Evolutionary conservation across 2,888 invertebrate genomes (phyloP).

Genomic region (Sicus ferrugineus): DNA sequence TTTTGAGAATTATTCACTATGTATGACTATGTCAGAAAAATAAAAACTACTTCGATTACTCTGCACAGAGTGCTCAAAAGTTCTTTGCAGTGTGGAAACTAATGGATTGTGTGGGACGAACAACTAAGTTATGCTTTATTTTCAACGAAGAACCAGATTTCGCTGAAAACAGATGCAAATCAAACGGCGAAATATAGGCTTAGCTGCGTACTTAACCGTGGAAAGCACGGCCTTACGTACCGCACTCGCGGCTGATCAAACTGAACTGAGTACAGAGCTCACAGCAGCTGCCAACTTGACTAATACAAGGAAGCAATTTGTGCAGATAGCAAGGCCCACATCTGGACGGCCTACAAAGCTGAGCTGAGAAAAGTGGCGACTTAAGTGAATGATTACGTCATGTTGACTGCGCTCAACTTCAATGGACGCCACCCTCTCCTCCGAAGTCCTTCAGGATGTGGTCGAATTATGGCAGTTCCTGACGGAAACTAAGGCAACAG

Average conservation of each 20-base stretch:
- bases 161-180: background rate
- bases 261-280: background rate
- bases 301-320: conserved; percentile 7
- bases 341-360: conserved; percentile 4
- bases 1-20: conserved; percentile 15
- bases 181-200: background rate
- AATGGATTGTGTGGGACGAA: conserved; percentile 3
- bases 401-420: background rate
- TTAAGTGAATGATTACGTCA: conserved; percentile 26
- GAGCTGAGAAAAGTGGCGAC: background rate
- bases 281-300: conserved; percentile 20
- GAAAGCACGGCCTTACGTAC: background rate
- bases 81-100: background rate
- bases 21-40: conserved; percentile 12
- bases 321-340: conserved; percentile 11
- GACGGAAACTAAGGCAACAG: background rate
- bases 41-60: conserved; percentile 6
- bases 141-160: conserved; percentile 19
- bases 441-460: background rate
- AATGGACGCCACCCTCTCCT: too few species aligned
- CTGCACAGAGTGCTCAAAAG: background rate
- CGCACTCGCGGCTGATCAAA: conserved; percentile 12
- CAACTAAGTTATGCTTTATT: background rate
- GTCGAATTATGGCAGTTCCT: background rate
- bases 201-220: background rate